phyloP scores from a whole-genome alignment of 2,113 vertebrate genomes.

The Oreochromis aureus region DNA sequence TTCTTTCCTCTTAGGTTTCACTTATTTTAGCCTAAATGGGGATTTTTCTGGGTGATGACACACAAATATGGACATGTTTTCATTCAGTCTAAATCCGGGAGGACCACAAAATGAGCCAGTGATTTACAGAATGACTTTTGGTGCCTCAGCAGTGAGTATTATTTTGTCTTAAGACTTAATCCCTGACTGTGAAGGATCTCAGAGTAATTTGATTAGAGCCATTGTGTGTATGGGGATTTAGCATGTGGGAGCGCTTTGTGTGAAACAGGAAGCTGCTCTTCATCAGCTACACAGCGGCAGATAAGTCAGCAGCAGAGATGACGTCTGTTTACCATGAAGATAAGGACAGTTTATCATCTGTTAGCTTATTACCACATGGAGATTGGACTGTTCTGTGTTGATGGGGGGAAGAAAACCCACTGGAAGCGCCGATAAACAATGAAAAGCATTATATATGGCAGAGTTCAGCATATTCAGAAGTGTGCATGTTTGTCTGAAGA shows the following conservation, averaged over 20 bases:
- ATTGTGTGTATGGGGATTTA: slow-evolving; percentile 23
- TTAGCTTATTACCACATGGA: not conserved
- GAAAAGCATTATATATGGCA: not conserved
- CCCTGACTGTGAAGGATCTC: slow-evolving; percentile 28
- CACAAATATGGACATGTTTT: not conserved
- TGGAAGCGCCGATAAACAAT: not conserved
- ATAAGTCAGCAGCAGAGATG: not conserved
- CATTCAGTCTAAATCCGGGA: not conserved
- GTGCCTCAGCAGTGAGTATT: not conserved
- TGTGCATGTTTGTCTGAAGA: not conserved
- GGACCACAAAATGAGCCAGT: not conserved
- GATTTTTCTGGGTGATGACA: not conserved
- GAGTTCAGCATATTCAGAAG: not conserved
- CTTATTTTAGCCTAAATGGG: not conserved
- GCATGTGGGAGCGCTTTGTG: slow-evolving; percentile 5
- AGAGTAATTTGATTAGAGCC: slow-evolving; percentile 40
- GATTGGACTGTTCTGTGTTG: not conserved
- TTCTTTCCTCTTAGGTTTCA: not conserved
- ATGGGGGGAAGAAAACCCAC: not conserved
- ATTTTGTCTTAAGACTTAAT: slow-evolving; percentile 35
- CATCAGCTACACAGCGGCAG: slow-evolving; percentile 6
- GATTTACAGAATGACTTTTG: slow-evolving; percentile 1
- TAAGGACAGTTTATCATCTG: not conserved
- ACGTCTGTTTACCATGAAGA: not conserved
- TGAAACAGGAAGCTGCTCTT: not conserved